These are phyloP conservation scores for Brachyistius frenatus DNA, from an alignment of 2,113 vertebrate species.

Conservation along the genomic window DNA sequence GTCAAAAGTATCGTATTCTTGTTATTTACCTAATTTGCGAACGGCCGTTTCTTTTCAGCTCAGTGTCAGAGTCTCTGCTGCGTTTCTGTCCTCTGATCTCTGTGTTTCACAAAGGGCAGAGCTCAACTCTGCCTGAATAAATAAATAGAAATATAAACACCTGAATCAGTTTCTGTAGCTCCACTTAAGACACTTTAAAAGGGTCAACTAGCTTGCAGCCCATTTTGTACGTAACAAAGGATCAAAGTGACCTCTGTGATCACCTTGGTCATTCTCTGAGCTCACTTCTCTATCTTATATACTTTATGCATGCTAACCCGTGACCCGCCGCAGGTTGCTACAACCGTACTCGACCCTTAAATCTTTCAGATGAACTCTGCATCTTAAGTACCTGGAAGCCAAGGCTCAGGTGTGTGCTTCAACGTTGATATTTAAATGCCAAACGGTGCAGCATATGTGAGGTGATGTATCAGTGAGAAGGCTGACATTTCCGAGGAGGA, in stretches of 20 bases:
- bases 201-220: too few species aligned
- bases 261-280: background rate
- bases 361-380: conserved; percentile 22
- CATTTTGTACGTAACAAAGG: background rate
- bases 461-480: conserved; percentile 27
- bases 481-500: conserved; percentile 64
- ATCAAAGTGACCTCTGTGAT: background rate
- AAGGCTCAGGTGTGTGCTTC: background rate
- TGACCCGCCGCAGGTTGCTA: background rate
- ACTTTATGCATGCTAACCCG: background rate
- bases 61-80: too few species aligned
- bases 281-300: background rate
- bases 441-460: conserved; percentile 42
- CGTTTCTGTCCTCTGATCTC: too few species aligned
- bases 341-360: background rate
- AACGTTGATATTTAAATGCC: conserved; percentile 72
- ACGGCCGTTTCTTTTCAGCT: too few species aligned
- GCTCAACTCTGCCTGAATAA: too few species aligned
- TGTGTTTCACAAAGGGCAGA: too few species aligned
- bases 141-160: too few species aligned
- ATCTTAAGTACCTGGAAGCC: conserved; percentile 36
- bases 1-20: too few species aligned
- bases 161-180: too few species aligned
- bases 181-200: too few species aligned
- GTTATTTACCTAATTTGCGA: too few species aligned